phyloP scores from a whole-genome alignment of 2,888 invertebrate genomes.

The Hermaeophaga mercurialis region DNA sequence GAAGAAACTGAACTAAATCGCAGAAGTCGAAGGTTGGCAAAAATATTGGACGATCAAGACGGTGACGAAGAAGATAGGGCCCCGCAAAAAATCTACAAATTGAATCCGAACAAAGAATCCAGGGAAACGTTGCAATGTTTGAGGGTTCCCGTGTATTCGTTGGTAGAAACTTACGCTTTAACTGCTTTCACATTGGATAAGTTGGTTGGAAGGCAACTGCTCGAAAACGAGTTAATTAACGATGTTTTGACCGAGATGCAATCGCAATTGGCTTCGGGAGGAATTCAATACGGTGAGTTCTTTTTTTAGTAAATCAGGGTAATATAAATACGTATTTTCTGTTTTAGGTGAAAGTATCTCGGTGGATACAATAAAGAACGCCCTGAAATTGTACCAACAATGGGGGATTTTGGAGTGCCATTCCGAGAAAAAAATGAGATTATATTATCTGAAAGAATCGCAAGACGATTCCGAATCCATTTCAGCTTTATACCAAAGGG shows the following conservation, averaged over 20 bases:
- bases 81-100: slow-evolving; percentile 45
- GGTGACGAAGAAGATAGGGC: slow-evolving; percentile 53
- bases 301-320: too few species aligned
- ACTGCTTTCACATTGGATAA: slow-evolving; percentile 66
- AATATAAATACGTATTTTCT: too few species aligned
- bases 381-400: slow-evolving; percentile 78
- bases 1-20: slow-evolving; percentile 59
- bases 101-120: slow-evolving; percentile 42
- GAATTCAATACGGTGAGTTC: slow-evolving; percentile 42
- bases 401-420: slow-evolving; percentile 76
- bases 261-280: slow-evolving; percentile 64
- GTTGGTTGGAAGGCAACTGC: slow-evolving; percentile 61
- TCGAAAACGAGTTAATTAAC: slow-evolving; percentile 72
- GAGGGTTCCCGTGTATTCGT: slow-evolving; percentile 69
- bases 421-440: slow-evolving; percentile 51
- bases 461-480: slow-evolving; percentile 51
- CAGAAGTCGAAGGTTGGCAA: slow-evolving; percentile 63
- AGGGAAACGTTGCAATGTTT: slow-evolving; percentile 51
- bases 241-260: slow-evolving; percentile 70
- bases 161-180: slow-evolving; percentile 75
- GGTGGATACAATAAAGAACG: slow-evolving; percentile 84
- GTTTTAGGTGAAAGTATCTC: slow-evolving; percentile 83
- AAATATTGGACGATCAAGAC: slow-evolving; percentile 50
- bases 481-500: slow-evolving; percentile 46
- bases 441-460: slow-evolving; percentile 53